phyloP scores from a whole-genome alignment of 1,140 invertebrate species.

The Sarcophaga peregrina region DNA sequence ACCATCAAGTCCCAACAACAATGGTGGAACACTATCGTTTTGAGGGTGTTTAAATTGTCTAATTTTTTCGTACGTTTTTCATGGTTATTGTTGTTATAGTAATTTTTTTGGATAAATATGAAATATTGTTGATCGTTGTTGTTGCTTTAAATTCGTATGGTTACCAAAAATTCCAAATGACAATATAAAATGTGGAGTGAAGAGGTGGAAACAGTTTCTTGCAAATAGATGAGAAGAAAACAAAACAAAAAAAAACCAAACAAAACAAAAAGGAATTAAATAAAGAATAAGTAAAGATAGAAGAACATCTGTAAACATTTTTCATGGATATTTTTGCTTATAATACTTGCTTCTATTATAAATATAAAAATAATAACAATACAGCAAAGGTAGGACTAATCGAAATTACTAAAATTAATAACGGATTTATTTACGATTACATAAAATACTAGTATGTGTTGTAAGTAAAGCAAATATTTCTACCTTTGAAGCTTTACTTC shows the following conservation, averaged over 20 bases:
- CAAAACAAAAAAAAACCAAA: neutral
- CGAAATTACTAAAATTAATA: slow-evolving; percentile 25
- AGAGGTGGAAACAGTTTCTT: slow-evolving; percentile 35
- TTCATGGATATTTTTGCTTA: neutral
- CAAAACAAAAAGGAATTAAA: neutral
- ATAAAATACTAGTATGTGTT: neutral
- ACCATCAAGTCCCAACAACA: slow-evolving; percentile 30
- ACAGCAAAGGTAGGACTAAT: slow-evolving; percentile 32
- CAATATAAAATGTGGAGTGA: neutral
- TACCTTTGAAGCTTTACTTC: no score
- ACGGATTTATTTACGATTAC: no score
- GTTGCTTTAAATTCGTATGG: slow-evolving; percentile 35
- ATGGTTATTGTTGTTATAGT: neutral
- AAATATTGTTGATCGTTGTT: slow-evolving; percentile 37
- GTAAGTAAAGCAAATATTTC: neutral
- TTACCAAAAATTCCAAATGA: neutral
- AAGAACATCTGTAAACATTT: slow-evolving; percentile 40
- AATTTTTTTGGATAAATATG: slow-evolving; percentile 29
- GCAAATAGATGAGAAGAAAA: slow-evolving; percentile 25
- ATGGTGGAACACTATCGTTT: slow-evolving; percentile 40
- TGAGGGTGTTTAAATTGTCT: slow-evolving; percentile 36
- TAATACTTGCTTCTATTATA: neutral
- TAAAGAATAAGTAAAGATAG: neutral
- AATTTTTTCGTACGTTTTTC: neutral
- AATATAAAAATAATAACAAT: neutral